phyloP scores from a whole-genome alignment of 2,888 invertebrate genomes.

The Pachymerium ferrugineum region DNA sequence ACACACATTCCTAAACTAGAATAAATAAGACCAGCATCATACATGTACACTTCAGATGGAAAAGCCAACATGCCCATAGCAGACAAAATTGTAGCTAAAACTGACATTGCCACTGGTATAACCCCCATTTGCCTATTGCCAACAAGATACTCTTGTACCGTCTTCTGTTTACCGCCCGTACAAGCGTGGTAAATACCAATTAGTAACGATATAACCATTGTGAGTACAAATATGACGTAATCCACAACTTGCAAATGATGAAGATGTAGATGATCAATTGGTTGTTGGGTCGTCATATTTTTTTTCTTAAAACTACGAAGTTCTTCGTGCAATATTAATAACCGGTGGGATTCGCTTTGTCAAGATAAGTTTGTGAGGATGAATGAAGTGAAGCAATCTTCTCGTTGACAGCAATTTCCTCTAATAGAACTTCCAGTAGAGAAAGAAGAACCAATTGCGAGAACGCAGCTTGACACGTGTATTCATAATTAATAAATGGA shows the following conservation, averaged over 20 bases:
- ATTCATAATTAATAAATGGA: too few relatives aligned
- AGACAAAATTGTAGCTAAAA: constrained; percentile 25
- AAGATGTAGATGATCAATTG: not conserved
- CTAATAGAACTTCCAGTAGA: too few relatives aligned
- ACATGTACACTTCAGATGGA: constrained; percentile 29
- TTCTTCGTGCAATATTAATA: too few relatives aligned
- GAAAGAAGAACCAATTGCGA: too few relatives aligned
- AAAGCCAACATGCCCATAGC: not conserved
- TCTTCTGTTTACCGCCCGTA: constrained; percentile 23
- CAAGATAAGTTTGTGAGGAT: too few relatives aligned
- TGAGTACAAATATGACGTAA: not conserved
- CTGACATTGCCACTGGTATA: constrained; percentile 4
- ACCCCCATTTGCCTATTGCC: constrained; percentile 24
- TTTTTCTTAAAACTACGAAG: too few relatives aligned
- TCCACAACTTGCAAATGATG: not conserved
- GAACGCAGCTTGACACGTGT: too few relatives aligned
- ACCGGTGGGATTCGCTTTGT: too few relatives aligned
- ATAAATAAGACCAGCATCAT: not conserved
- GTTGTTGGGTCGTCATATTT: too few relatives aligned
- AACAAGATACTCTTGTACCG: constrained; percentile 29
- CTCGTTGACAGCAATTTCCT: too few relatives aligned
- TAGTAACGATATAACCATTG: not conserved
- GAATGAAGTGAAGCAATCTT: too few relatives aligned
- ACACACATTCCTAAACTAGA: not conserved
- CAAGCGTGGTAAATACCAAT: constrained; percentile 30